Conservation (phyloP, 1,140 invertebrate genomes). For the Zaprionus ornatus region DNA sequence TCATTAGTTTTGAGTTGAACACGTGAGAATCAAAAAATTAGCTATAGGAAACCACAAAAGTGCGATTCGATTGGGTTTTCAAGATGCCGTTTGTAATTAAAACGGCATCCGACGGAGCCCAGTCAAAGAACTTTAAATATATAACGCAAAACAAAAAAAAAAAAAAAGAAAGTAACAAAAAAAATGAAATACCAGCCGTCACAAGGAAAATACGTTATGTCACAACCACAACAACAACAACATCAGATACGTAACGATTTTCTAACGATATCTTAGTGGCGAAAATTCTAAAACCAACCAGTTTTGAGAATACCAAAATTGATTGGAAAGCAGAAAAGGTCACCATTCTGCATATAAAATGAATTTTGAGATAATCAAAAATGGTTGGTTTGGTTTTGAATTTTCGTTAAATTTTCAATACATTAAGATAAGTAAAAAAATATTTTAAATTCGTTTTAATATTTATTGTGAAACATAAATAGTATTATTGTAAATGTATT, state of each 20-base stretch:
- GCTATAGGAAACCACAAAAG: too few species aligned
- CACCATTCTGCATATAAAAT: neutral
- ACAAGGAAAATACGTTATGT: too few species aligned
- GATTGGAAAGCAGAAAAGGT: neutral
- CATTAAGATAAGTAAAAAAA: too few species aligned
- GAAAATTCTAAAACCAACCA: constrained; percentile 80
- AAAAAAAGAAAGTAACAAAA: neutral
- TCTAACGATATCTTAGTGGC: constrained; percentile 2
- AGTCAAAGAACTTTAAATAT: constrained; percentile 1
- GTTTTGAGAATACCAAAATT: constrained; percentile 61
- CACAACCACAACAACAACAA: neutral
- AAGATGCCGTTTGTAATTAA: too few species aligned
- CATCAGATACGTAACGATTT: neutral
- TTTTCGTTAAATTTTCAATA: constrained; percentile 41
- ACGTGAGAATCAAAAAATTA: too few species aligned
- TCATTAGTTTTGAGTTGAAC: too few species aligned
- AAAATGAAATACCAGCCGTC: neutral
- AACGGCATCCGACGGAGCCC: too few species aligned
- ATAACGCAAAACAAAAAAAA: constrained; percentile 22
- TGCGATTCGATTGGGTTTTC: too few species aligned
- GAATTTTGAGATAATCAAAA: constrained; percentile 64
- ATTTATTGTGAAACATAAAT: too few species aligned
- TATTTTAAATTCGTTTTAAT: too few species aligned
- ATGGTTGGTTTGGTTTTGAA: constrained; percentile 79
- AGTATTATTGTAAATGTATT: too few species aligned